phyloP scores from a whole-genome alignment of 2,888 invertebrate genomes.

The Mythimna vitellina region DNA sequence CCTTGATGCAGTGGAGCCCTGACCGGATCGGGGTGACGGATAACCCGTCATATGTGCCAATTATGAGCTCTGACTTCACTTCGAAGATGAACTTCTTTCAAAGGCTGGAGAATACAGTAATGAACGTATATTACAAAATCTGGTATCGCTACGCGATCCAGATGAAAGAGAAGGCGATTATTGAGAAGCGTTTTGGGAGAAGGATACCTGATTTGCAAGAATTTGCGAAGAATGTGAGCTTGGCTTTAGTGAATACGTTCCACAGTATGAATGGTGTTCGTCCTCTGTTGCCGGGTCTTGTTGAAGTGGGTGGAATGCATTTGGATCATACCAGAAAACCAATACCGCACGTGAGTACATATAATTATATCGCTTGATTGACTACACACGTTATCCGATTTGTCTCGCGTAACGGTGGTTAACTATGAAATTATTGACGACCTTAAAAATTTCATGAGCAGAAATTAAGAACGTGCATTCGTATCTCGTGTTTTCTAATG shows the following conservation, averaged over 20 bases:
- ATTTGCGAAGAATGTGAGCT: slow-evolving; percentile 87
- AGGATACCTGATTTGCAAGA: slow-evolving; percentile 88
- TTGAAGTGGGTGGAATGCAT: slow-evolving; percentile 92
- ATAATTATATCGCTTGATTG: slow-evolving; percentile 3
- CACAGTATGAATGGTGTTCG: slow-evolving; percentile 90
- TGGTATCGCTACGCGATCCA: slow-evolving; percentile 81
- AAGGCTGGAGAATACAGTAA: slow-evolving; percentile 82
- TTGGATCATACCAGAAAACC: slow-evolving; percentile 80
- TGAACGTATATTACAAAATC: slow-evolving; percentile 74
- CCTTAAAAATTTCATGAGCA: slow-evolving; percentile 5
- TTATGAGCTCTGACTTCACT: slow-evolving; percentile 86
- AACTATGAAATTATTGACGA: background rate
- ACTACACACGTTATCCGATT: slow-evolving; percentile 13
- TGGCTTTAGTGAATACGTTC: slow-evolving; percentile 91
- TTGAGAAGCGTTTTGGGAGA: slow-evolving; percentile 84
- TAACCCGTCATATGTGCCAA: slow-evolving; percentile 89
- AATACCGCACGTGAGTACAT: slow-evolving; percentile 84
- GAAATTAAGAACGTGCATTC: background rate
- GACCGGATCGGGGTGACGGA: slow-evolving; percentile 85
- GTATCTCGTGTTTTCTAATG: background rate
- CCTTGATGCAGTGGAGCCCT: slow-evolving; percentile 90
- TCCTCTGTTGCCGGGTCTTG: slow-evolving; percentile 89
- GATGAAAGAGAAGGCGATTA: slow-evolving; percentile 78
- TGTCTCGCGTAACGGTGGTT: background rate
- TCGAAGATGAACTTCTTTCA: slow-evolving; percentile 88